A percentile compares a stretch with the other conserved stretches of the same genome.
phyloP scores from a whole-genome alignment of 92 coral and sea anemone species.

The Palythoa grandiflora region DNA sequence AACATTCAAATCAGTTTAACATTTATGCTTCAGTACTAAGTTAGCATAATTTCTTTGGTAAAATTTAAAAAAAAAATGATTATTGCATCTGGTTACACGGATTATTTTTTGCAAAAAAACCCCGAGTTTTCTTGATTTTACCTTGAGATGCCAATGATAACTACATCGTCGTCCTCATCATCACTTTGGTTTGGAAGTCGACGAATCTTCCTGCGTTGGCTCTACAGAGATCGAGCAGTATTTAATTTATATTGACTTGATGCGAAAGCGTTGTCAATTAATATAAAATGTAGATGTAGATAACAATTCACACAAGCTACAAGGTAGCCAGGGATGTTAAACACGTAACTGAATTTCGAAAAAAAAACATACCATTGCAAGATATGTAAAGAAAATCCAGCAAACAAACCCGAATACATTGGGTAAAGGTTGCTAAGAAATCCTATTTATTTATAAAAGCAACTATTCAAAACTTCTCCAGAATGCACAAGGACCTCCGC shows the following conservation, averaged over 20 bases:
- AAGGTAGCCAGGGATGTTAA: too few species aligned
- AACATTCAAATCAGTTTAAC: too few species aligned
- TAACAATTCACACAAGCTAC: too few species aligned
- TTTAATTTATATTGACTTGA: too few species aligned
- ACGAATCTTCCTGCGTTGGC: constrained; percentile 23
- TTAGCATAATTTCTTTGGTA: too few species aligned
- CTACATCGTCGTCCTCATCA: constrained; percentile 28
- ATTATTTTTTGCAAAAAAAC: too few species aligned
- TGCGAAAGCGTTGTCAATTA: too few species aligned
- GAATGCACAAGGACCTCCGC: not conserved
- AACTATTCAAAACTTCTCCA: not conserved
- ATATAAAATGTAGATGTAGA: too few species aligned
- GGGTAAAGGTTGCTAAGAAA: not conserved
- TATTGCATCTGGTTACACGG: too few species aligned
- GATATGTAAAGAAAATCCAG: not conserved
- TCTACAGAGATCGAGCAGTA: not conserved
- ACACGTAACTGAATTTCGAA: not conserved
- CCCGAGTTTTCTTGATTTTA: not conserved
- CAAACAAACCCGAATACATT: not conserved
- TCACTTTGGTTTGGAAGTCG: constrained; percentile 7
- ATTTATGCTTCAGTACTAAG: too few species aligned
- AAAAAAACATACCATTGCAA: constrained; percentile 13
- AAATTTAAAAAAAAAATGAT: too few species aligned
- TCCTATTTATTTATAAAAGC: too few species aligned
- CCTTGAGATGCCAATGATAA: constrained; percentile 1